These are phyloP conservation scores for Eulemur macaco DNA, from an alignment of 2,113 vertebrate genomes.

Conservation along the genomic window DNA sequence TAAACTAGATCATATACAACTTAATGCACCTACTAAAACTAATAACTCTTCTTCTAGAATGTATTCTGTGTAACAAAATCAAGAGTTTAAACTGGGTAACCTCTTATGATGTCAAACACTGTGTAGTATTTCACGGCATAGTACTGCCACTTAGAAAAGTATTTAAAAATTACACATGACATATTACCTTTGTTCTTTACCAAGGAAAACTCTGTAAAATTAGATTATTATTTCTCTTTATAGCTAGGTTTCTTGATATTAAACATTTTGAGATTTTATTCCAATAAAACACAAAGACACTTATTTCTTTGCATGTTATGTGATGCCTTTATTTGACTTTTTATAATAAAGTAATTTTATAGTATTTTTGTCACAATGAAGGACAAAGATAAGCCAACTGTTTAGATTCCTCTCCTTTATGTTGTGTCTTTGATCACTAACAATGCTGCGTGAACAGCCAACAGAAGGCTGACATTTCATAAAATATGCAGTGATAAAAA, in stretches of 20 bases:
- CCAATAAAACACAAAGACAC: conserved; percentile 66
- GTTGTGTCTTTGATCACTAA: conserved; percentile 92
- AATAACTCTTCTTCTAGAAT: background rate
- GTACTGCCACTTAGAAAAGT: background rate
- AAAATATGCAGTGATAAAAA: conserved; percentile 94
- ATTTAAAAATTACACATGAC: conserved; percentile 14
- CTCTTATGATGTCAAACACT: background rate
- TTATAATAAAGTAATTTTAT: conserved; percentile 84
- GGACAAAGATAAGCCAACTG: conserved; percentile 89
- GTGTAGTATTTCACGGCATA: background rate
- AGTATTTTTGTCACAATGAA: conserved; percentile 86
- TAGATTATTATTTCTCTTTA: conserved; percentile 54
- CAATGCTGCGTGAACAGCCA: conserved; percentile 90
- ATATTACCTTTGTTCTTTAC: background rate
- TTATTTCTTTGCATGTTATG: conserved; percentile 67
- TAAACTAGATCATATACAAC: background rate
- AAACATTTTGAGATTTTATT: conserved; percentile 63
- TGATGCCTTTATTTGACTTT: conserved; percentile 76
- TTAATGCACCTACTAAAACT: background rate
- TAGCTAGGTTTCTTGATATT: conserved; percentile 45
- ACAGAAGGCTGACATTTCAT: conserved; percentile 94
- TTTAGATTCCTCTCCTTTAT: conserved; percentile 89
- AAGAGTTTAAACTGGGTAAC: conserved; percentile 10
- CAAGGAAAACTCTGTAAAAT: conserved; percentile 36
- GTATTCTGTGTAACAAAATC: conserved; percentile 19